These are phyloP conservation scores for Falco punctatus DNA, from an alignment of 2,113 vertebrate species.

Conservation along the genomic window DNA sequence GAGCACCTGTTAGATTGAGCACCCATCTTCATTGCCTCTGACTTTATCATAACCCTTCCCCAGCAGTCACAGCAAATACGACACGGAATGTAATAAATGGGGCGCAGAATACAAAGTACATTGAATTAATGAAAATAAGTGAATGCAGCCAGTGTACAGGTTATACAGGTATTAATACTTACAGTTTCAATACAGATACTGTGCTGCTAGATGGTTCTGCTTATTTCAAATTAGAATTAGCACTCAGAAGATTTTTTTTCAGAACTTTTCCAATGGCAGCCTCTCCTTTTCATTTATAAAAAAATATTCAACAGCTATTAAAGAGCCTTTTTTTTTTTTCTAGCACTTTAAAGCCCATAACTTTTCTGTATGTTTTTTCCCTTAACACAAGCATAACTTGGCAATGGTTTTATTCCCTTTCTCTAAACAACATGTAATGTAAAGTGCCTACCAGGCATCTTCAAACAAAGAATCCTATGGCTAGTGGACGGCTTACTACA, in stretches of 20 bases:
- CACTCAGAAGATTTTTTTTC: not conserved
- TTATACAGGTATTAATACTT: not conserved
- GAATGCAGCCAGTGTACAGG: not conserved
- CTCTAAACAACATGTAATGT: not conserved
- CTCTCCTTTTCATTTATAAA: not conserved
- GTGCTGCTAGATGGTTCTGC: not conserved
- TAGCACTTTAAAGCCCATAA: not conserved
- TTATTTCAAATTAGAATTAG: not conserved
- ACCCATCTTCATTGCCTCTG: slow-evolving; percentile 62
- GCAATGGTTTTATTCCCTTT: not conserved
- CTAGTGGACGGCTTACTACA: not conserved
- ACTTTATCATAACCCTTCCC: slow-evolving; percentile 42
- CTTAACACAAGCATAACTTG: not conserved
- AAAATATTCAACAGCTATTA: not conserved
- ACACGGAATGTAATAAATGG: slow-evolving; percentile 47
- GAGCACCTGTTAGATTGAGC: slow-evolving; percentile 79
- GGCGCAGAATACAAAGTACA: slow-evolving; percentile 23
- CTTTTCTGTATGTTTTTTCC: not conserved
- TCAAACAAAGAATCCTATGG: not conserved
- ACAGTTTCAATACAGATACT: not conserved
- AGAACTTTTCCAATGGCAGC: not conserved
- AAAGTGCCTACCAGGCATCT: not conserved
- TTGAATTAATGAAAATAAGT: slow-evolving; percentile 16
- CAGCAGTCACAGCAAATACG: slow-evolving; percentile 23
- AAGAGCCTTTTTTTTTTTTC: not conserved